Evolutionary conservation across 2,888 invertebrate species (phyloP), one percentile per base, ranked within the genome.

Genomic region (Myathropa florea): DNA sequence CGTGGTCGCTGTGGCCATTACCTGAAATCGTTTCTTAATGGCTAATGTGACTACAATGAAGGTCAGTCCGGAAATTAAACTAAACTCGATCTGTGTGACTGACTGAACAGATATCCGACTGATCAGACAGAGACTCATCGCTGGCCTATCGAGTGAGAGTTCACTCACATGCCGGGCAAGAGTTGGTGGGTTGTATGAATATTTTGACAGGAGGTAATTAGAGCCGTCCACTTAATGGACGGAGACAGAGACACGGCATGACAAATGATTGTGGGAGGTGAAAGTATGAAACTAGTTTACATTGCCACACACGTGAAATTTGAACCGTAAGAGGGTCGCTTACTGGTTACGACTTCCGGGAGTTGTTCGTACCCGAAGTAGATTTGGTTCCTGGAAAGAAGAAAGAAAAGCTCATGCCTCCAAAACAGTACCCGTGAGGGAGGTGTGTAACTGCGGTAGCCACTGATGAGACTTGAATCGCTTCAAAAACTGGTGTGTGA

Each of bases 51-150:
- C 70, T 36, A 61, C 72, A 65, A 78, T 82, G 82, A 82, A 82
- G 85, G 77, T 85, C 85, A 82, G n/a, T 6, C 36, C 12, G 53
- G 18, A 26, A 63, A 77, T 77, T 85, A 82, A 85, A 77, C 77
- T 60, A 70, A 85, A 82, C 82, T 60, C 60, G 39, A 46, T 46
- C 23, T 57, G 24, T 57, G 57, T 12, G 57, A 10, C 4, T 14
- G 72, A 71, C 67, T 71, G 39, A 63, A 77, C 21, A 77, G 81
- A 72, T 81, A 68, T 63, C 71, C 55, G 77, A 63, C 57, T 24
- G 24, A 57, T 57, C 23, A 4, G 53, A 1, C 26, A 12, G 33
- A 33, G 33, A 33, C 33, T 33, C 33, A 12, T 12, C 33, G 64
- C 24, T 46, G 39, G n/a, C 18, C 39, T n/a, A 4, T n/a, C 12